These are phyloP conservation scores for Saturnia pavonia DNA, from an alignment of 2,888 invertebrate genomes.

Conservation along the genomic window DNA sequence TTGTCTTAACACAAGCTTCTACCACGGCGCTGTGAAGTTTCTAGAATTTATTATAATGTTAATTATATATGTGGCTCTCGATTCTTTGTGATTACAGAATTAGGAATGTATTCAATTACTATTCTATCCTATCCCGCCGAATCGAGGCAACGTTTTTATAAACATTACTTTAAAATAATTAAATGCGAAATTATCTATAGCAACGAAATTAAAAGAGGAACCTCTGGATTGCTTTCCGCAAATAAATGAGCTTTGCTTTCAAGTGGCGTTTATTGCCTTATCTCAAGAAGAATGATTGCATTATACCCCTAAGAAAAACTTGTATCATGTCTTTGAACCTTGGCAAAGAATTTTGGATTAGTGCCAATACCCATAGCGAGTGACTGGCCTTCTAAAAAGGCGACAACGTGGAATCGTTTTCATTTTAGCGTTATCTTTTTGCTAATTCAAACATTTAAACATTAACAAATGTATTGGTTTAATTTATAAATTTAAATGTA, in stretches of 20 bases:
- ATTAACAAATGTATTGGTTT: neutral
- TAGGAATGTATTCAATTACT: neutral
- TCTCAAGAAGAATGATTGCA: constrained; percentile 73
- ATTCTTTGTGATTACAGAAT: neutral
- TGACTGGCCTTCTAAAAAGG: constrained; percentile 52
- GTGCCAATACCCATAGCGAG: constrained; percentile 67
- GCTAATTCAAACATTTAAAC: neutral
- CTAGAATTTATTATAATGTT: neutral
- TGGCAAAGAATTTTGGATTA: constrained; percentile 73
- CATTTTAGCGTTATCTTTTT: neutral
- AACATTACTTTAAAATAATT: constrained; percentile 54
- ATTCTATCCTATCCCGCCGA: neutral
- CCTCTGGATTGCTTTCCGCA: constrained; percentile 61
- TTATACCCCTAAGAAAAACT: constrained; percentile 63
- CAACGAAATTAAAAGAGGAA: constrained; percentile 58
- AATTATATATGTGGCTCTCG: too few relatives aligned
- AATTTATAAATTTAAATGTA: neutral
- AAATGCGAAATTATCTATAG: constrained; percentile 48
- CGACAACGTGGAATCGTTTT: constrained; percentile 33
- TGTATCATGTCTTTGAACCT: constrained; percentile 74
- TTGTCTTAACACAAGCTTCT: neutral
- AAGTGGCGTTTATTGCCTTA: constrained; percentile 75
- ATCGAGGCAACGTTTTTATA: constrained; percentile 1
- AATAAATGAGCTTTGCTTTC: constrained; percentile 70
- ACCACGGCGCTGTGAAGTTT: neutral